phyloP scores from a whole-genome alignment of 2,888 invertebrate genomes.

The Flexamia atlantica region DNA sequence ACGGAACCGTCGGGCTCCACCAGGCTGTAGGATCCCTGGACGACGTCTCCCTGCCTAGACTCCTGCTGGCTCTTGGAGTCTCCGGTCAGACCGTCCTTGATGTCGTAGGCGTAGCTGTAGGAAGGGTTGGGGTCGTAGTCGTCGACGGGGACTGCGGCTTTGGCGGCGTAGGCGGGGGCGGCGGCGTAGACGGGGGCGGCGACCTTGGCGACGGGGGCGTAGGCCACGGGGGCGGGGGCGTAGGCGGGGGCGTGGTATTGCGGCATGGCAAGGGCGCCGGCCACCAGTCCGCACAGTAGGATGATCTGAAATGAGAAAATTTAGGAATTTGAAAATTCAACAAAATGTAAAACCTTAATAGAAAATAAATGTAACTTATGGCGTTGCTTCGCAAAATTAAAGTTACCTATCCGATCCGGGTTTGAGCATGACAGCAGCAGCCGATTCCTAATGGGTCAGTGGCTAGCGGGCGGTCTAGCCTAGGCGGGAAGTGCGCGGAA shows the following conservation, averaged over 20 bases:
- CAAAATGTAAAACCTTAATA: too few species aligned
- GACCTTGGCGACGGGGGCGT: slow-evolving; percentile 74
- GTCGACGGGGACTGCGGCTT: slow-evolving; percentile 74
- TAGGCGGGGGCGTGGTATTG: slow-evolving; percentile 49
- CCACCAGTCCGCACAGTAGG: background rate
- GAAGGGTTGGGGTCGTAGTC: slow-evolving; percentile 70
- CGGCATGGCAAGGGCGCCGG: background rate
- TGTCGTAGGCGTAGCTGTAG: slow-evolving; percentile 70
- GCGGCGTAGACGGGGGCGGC: slow-evolving; percentile 76
- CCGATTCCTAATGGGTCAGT: too few species aligned
- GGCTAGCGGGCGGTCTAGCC: background rate
- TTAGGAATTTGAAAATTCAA: too few species aligned
- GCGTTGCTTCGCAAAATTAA: too few species aligned
- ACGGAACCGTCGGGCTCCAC: slow-evolving; percentile 70
- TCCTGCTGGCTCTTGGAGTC: slow-evolving; percentile 71
- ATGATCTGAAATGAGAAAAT: slow-evolving; percentile 8
- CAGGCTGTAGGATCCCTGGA: slow-evolving; percentile 70
- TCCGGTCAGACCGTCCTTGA: slow-evolving; percentile 70
- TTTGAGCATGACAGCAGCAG: too few species aligned
- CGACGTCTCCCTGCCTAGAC: slow-evolving; percentile 69
- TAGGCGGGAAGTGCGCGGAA: background rate
- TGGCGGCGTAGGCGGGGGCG: slow-evolving; percentile 79
- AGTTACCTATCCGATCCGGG: too few species aligned
- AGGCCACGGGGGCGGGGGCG: slow-evolving; percentile 73
- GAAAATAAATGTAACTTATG: too few species aligned